Base-by-base conservation (phyloP, 2,797 vertebrate species). In the Artibeus lituratus region DNA sequence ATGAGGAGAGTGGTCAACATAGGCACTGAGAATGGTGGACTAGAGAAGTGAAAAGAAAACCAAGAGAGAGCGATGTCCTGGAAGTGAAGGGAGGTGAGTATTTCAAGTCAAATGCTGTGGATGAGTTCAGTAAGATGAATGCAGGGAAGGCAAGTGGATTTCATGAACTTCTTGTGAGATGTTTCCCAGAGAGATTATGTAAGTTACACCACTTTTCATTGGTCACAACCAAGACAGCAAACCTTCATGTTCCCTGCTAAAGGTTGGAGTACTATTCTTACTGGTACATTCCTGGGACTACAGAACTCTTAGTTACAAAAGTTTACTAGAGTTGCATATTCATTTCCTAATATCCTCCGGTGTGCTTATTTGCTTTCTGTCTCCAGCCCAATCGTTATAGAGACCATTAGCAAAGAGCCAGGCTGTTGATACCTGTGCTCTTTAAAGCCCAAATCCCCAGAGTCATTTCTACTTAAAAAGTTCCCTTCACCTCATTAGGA, bases 381-480 rank as follows among this genome's bases (percentile, higher is more conserved):
- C 49, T 53, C 21, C 10, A 73, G 51, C 3, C 42, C 16, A 37
- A 26, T 65, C 49, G 10, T 9, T 7, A 10, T 11, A 22, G 7
- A 51, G 19, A 35, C 26, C 15, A 15, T 24, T 18, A 47, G 80
- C 18, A 10, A 44, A 92, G 90, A 72, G 55, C 10, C 39, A 1
- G 11, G 16, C 26, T 44, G 2, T 15, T 6, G 7, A 1, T 0
- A 11, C 29, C 5, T n/a, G 21, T 32, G 3, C 19, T 87, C 32
- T 39, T 37, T 19, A 73, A 18, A n/a, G 7, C n/a, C 29, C 29
- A 7, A 47, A 35, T 78, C 24, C 77, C 59, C 5, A 42, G 9
- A 24, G 0, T n/a, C 82, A 5, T 70, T 90, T 95, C 90, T 90
- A 47, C n/a, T 84, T 18, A 0, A 67, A 93, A 65, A 73, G 26